These are phyloP conservation scores for Brachyistius frenatus DNA, from an alignment of 2,113 vertebrate genomes.

Conservation along the genomic window DNA sequence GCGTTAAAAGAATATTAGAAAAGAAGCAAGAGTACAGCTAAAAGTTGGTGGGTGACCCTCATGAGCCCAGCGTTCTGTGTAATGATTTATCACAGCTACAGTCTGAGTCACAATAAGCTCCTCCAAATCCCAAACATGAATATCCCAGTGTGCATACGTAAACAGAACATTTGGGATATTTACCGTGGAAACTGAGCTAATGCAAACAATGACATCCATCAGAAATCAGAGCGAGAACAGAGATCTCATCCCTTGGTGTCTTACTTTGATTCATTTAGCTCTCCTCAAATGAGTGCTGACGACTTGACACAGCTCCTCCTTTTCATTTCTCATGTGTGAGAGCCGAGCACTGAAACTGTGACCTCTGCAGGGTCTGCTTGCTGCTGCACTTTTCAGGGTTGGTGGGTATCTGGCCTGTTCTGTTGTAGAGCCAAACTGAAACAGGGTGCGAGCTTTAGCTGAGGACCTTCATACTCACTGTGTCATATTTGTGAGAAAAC, in stretches of 20 bases:
- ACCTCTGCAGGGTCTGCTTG: not conserved
- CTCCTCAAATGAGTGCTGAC: not conserved
- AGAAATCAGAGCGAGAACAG: not conserved
- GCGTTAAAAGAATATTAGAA: not conserved
- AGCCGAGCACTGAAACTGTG: not conserved
- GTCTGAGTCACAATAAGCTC: conserved; percentile 64
- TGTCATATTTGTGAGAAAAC: no score
- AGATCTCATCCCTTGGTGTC: not conserved
- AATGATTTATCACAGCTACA: conserved; percentile 47
- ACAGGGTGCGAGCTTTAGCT: no score
- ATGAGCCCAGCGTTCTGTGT: conserved; percentile 36
- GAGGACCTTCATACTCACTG: no score
- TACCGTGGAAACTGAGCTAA: conserved; percentile 65
- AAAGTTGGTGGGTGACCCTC: conserved; percentile 27
- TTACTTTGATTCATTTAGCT: not conserved
- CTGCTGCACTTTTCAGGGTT: not conserved
- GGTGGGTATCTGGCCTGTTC: not conserved
- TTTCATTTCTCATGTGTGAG: conserved; percentile 2
- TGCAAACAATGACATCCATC: conserved; percentile 29
- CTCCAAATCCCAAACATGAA: conserved; percentile 65
- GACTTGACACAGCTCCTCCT: not conserved
- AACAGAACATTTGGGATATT: conserved; percentile 60
- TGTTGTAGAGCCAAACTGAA: not conserved
- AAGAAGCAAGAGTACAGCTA: not conserved
- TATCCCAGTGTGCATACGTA: conserved; percentile 50